phyloP scores from a whole-genome alignment of 2,888 invertebrate genomes.

The Scaptomyza polygonia region DNA sequence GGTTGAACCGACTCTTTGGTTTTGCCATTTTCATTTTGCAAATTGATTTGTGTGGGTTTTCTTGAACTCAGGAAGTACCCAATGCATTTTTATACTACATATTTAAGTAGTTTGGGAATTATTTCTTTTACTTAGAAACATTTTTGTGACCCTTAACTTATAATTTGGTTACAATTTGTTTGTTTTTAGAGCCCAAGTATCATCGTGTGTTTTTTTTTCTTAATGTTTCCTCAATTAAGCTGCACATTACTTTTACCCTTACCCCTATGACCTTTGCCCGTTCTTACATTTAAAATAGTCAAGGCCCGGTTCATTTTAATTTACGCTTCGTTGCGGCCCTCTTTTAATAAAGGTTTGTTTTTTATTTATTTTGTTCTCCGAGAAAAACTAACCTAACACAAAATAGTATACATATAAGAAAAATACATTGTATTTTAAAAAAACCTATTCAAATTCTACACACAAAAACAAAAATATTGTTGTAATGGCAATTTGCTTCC shows the following conservation, averaged over 20 bases:
- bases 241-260: constrained; percentile 2
- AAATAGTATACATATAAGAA: constrained; percentile 14
- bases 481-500: constrained; percentile 63
- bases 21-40: constrained; percentile 43
- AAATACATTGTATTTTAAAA: neutral
- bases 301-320: constrained; percentile 30
- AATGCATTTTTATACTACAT: too few species aligned
- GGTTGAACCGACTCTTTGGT: constrained; percentile 11
- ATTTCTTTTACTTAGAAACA: too few species aligned
- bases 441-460: constrained; percentile 31
- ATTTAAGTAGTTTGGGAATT: neutral
- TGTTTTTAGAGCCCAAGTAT: too few species aligned
- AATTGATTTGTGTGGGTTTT: constrained; percentile 38
- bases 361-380: neutral
- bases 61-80: neutral
- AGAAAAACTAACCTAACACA: constrained; percentile 60
- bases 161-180: neutral
- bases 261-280: neutral
- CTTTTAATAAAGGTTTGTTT: neutral
- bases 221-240: constrained; percentile 46
- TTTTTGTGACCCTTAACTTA: too few species aligned
- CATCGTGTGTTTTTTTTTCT: constrained; percentile 1
- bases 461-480: constrained; percentile 34
- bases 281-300: neutral
- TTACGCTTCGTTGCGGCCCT: constrained; percentile 55